Conservation (phyloP, 2,797 vertebrate species). For the Etheostoma perlongum region DNA sequence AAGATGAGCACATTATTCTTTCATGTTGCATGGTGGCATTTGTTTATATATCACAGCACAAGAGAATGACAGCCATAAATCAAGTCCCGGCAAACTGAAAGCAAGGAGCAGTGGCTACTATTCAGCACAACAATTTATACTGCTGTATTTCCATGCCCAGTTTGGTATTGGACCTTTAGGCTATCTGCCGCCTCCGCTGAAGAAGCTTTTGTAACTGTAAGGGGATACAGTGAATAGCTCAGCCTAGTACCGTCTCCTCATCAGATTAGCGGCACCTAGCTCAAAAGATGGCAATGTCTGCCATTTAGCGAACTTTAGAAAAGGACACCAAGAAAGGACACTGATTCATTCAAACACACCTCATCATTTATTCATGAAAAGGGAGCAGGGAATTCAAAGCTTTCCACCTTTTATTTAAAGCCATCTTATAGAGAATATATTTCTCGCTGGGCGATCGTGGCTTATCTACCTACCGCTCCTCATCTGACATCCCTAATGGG, state of each 20-base stretch:
- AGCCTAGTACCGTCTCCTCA: slow-evolving; percentile 24
- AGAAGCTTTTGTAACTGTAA: slow-evolving; percentile 28
- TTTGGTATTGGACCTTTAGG: slow-evolving; percentile 43
- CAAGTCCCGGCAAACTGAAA: slow-evolving; percentile 4
- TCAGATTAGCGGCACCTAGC: slow-evolving; percentile 68
- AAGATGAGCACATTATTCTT: slow-evolving; percentile 29
- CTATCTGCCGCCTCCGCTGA: slow-evolving; percentile 15
- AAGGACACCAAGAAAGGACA: slow-evolving; percentile 77
- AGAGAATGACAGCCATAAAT: slow-evolving; percentile 1
- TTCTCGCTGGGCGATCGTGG: slow-evolving; percentile 31
- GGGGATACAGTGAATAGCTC: slow-evolving; percentile 33
- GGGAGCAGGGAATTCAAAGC: slow-evolving; percentile 69
- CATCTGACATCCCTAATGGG: slow-evolving; percentile 49
- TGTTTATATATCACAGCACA: slow-evolving; percentile 2
- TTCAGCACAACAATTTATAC: neutral
- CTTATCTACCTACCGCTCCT: slow-evolving; percentile 58
- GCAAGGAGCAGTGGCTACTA: neutral
- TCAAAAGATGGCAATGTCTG: slow-evolving; percentile 52
- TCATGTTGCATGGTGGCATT: slow-evolving; percentile 3
- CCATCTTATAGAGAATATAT: slow-evolving; percentile 55
- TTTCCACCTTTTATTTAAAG: slow-evolving; percentile 60
- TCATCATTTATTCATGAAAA: slow-evolving; percentile 81
- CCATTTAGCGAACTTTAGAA: slow-evolving; percentile 78
- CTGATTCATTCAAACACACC: slow-evolving; percentile 68
- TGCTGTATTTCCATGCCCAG: neutral